Evolutionary conservation across 2,797 vertebrate species (phyloP).

Genomic region (Hemitrygon akajei): DNA sequence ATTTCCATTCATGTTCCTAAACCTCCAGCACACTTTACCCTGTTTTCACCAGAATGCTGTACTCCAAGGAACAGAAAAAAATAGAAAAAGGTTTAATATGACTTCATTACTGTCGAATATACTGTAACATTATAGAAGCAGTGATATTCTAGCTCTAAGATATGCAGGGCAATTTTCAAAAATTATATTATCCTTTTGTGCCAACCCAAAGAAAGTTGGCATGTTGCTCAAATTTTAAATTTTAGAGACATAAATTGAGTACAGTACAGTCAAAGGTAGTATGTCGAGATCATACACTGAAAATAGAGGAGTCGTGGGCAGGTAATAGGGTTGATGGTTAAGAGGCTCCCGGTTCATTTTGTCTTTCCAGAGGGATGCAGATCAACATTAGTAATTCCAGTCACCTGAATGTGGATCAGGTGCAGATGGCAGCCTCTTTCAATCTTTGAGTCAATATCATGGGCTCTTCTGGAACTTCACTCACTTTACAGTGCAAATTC

Average conservation of each 20-base stretch:
- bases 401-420: neutral
- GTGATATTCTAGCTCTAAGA: neutral
- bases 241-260: neutral
- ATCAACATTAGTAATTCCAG: neutral
- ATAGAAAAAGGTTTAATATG: neutral
- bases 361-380: neutral
- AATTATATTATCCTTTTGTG: neutral
- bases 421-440: neutral
- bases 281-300: neutral
- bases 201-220: neutral
- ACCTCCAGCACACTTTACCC: neutral
- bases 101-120: neutral
- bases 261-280: neutral
- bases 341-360: neutral
- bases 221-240: neutral
- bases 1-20: neutral
- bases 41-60: neutral
- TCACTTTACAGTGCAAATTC: neutral
- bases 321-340: neutral
- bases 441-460: neutral
- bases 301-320: neutral
- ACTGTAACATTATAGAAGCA: neutral
- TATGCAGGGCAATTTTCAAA: neutral
- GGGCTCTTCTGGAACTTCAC: neutral
- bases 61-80: neutral